Percentiles rank a stretch among this genome's conserved stretches.
phyloP scores from a whole-genome alignment of 37 sponge, comb jelly and placozoan species.

The Eunapius fragilis region DNA sequence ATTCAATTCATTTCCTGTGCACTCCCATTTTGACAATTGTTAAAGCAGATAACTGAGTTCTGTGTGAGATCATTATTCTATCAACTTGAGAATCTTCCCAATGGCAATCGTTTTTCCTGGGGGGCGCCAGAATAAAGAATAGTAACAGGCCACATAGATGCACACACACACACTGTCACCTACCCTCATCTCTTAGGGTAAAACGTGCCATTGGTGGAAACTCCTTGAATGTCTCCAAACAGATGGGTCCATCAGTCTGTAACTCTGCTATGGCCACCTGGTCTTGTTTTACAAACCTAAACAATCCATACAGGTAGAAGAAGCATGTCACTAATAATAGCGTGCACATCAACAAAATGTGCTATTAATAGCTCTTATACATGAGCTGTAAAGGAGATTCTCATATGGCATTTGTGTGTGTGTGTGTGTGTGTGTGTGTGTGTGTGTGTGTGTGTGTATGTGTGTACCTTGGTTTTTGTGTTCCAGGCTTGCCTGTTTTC shows the following conservation, averaged over 20 bases:
- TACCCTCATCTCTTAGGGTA: constrained; percentile 98
- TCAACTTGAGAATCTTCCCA: constrained; percentile 93
- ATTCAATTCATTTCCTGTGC: not conserved
- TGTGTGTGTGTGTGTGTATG: too few relatives aligned
- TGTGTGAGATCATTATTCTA: constrained; percentile 41
- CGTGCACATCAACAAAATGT: too few relatives aligned
- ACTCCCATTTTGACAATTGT: not conserved
- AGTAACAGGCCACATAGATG: not conserved
- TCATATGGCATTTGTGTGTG: too few relatives aligned
- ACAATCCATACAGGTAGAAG: not conserved
- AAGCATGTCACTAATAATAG: too few relatives aligned
- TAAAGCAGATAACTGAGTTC: not conserved
- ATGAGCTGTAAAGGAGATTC: too few relatives aligned
- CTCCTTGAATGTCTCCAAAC: constrained; percentile 93
- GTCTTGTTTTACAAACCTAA: constrained; percentile 94
- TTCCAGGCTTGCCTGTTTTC: too few relatives aligned
- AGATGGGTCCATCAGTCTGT: constrained; percentile 87
- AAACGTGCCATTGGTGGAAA: constrained; percentile 98
- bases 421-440: too few relatives aligned
- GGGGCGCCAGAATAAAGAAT: constrained; percentile 5
- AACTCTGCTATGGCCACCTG: constrained; percentile 82
- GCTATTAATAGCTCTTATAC: too few relatives aligned
- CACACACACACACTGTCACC: not conserved
- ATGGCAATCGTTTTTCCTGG: constrained; percentile 96
- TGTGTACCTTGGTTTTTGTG: too few relatives aligned